phyloP scores from a whole-genome alignment of 2,888 invertebrate genomes.

The Stenurella melanura region DNA sequence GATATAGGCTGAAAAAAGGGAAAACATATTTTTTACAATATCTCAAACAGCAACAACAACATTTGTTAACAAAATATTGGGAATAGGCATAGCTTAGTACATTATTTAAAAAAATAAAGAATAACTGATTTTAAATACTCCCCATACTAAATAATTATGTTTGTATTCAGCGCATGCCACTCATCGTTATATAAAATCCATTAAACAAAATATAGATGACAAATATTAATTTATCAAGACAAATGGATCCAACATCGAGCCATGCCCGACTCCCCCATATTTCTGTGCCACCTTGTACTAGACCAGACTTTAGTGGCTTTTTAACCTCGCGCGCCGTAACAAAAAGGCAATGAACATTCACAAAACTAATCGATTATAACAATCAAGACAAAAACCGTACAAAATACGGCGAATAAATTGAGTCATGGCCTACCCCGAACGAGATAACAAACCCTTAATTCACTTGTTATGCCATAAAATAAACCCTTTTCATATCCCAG shows the following conservation, averaged over 20 bases:
- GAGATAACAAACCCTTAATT: slow-evolving; percentile 40
- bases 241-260: neutral
- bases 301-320: neutral
- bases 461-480: slow-evolving; percentile 42
- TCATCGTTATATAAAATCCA: neutral
- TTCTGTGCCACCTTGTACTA: slow-evolving; percentile 4
- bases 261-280: neutral
- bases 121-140: too few species aligned
- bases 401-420: slow-evolving; percentile 12
- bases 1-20: too few species aligned
- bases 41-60: too few species aligned
- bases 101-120: too few species aligned
- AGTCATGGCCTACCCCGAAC: slow-evolving; percentile 17
- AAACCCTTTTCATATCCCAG: slow-evolving; percentile 36
- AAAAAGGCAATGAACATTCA: slow-evolving; percentile 1
- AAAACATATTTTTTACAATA: too few species aligned
- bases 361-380: slow-evolving; percentile 18
- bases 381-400: slow-evolving; percentile 12
- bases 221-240: neutral
- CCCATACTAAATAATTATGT: neutral
- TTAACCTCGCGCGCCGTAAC: slow-evolving; percentile 6
- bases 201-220: slow-evolving; percentile 1
- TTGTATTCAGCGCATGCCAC: neutral
- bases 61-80: too few species aligned
- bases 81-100: too few species aligned